A percentile compares a stretch with the other conserved stretches of the same genome.
Conservation (phyloP, 2,888 invertebrate species). For the Drosophila algonquin region DNA sequence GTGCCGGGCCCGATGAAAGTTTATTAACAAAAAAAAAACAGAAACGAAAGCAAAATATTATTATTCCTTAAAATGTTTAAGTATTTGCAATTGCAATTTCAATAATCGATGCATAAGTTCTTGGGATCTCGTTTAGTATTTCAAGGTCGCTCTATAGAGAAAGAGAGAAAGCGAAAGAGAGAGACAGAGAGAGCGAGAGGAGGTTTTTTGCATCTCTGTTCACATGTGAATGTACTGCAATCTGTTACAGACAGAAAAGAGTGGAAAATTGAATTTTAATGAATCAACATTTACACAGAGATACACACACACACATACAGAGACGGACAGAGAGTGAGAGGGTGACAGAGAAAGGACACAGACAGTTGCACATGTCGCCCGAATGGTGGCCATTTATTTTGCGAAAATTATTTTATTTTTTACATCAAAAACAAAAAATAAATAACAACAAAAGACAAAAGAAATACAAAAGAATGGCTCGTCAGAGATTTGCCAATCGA, state of each 20-base stretch:
- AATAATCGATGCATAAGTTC: constrained; percentile 32
- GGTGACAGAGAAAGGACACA: neutral
- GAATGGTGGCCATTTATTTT: constrained; percentile 46
- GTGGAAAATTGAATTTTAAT: constrained; percentile 65
- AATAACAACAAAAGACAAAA: constrained; percentile 17
- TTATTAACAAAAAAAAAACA: constrained; percentile 59
- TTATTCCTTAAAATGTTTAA: constrained; percentile 52
- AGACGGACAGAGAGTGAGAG: neutral
- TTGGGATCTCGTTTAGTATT: constrained; percentile 27
- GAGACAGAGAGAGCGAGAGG: neutral
- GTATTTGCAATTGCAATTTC: constrained; percentile 24
- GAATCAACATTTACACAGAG: constrained; percentile 48
- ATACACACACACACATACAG: constrained; percentile 2
- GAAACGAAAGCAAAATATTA: constrained; percentile 67
- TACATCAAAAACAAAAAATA: neutral
- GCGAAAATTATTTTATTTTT: constrained; percentile 11
- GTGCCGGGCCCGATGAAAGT: constrained; percentile 46
- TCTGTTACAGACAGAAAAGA: constrained; percentile 43
- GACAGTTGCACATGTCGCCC: constrained; percentile 34
- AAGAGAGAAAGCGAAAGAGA: neutral
- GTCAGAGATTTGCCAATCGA: constrained; percentile 60
- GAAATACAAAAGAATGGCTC: constrained; percentile 21
- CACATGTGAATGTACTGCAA: constrained; percentile 39
- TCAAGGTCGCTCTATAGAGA: constrained; percentile 31
- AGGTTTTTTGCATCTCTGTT: constrained; percentile 6